Base-by-base conservation (phyloP, 2,888 invertebrate species). In the Lasioglossum morio region DNA sequence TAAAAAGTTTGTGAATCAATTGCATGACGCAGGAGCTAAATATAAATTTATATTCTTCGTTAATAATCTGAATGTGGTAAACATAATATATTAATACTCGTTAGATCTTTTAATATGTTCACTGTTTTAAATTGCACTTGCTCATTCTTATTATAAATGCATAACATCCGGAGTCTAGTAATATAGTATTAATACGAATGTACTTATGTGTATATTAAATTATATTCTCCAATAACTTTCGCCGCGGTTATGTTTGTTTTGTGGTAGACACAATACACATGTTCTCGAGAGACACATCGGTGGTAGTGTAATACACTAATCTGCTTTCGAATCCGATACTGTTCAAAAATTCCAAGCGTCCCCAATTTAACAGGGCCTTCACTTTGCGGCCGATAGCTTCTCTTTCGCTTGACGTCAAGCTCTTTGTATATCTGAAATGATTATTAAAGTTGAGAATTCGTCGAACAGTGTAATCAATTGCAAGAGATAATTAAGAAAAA, bases 361-460 rank as follows among this genome's bases (percentile, higher is more conserved):
- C 98, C 96, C 96, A 97, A 95, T 98, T 98, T 73, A 98, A 94
- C 73, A 98, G 91, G 70, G 96, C 96, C 95, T 98, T 98, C 82
- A 98, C 98, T 93, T 96, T 97, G 69, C 96, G 96, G 0, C 98
- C 98, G 73, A 97, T 96, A 66, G 95, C 92, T 93, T 97, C 97
- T 81, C 97, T 91, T 96, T 96, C 46, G 76, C 79, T 79, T 40
- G 78, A 70, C 48, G 80, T 75, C 16, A 60, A 70, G 0, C 23
- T 81, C 70, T 70, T 69, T 12, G n/a, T 1, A 16, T 57, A 63
- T 63, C 63, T 63, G 19, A 30, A 63, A 30, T 63, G 30, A n/a
- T 53, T 10, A 10, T 23, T 23, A 53, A 3, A 53, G 23, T 53
- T 23, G 1, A 53, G 23, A 53, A 23, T 53, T 53, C 23, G 8